These are phyloP conservation scores for Luscinia megarhynchos DNA, from an alignment of 2,797 vertebrate species.

Conservation along the genomic window DNA sequence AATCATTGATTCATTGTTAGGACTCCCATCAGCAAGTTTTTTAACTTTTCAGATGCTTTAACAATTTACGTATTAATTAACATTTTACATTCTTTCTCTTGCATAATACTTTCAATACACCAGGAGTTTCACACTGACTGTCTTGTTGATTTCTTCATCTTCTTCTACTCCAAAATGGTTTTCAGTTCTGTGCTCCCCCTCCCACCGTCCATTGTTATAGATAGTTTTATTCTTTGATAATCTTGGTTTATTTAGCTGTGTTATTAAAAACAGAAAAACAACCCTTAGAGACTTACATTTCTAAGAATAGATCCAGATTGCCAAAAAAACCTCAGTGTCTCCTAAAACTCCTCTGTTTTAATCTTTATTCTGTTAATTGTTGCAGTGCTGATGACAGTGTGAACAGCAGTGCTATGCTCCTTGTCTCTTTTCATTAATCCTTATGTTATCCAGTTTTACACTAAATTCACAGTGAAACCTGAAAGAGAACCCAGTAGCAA, in stretches of 20 bases:
- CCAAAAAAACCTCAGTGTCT: fast-evolving
- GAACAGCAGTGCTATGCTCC: neutral
- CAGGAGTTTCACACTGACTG: neutral
- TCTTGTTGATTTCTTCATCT: neutral
- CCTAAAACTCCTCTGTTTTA: neutral
- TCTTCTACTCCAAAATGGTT: neutral
- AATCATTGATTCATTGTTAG: neutral
- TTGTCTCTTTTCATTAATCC: neutral
- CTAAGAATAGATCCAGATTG: neutral
- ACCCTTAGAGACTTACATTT: neutral
- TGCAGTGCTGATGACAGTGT: neutral
- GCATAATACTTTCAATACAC: neutral
- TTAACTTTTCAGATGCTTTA: neutral
- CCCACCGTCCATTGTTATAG: neutral
- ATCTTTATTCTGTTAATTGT: neutral
- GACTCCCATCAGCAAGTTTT: neutral
- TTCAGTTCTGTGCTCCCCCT: neutral
- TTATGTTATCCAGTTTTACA: neutral
- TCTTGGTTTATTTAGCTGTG: neutral
- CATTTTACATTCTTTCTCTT: neutral
- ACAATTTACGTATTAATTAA: neutral
- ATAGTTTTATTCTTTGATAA: neutral
- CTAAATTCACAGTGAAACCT: neutral
- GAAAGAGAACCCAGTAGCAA: neutral
- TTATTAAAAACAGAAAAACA: neutral